Conservation (phyloP, 2,797 vertebrate species). For the Phyllotis vaccarum region DNA sequence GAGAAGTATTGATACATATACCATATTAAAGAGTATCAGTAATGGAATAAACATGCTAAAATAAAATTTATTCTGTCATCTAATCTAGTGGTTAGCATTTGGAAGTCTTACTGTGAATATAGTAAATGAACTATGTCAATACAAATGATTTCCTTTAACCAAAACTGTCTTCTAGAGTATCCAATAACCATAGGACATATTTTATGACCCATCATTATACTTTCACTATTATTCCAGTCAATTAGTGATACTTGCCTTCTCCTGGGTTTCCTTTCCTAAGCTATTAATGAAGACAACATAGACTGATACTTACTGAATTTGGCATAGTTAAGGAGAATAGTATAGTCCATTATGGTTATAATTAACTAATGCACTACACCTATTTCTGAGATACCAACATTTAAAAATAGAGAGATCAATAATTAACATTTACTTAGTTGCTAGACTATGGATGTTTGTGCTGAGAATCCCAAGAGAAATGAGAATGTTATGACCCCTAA, state of each 20-base stretch:
- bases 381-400: not conserved
- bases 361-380: not conserved
- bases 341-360: not conserved
- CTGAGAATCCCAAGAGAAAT: not conserved
- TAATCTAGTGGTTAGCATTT: not conserved
- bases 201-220: not conserved
- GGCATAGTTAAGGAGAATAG: not conserved
- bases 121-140: constrained; percentile 21
- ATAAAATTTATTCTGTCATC: not conserved
- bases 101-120: not conserved
- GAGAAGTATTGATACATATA: not conserved
- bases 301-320: not conserved
- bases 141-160: constrained; percentile 3
- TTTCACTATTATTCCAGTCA: constrained; percentile 46
- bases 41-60: not conserved
- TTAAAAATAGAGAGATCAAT: constrained; percentile 23
- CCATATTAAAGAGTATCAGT: constrained; percentile 11
- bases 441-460: not conserved
- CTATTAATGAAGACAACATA: not conserved
- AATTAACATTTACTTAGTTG: not conserved
- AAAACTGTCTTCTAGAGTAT: not conserved
- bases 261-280: not conserved
- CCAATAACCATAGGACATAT: not conserved
- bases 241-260: not conserved
- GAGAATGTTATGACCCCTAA: not conserved